These are phyloP conservation scores for Embidobia sp. DNA, from an alignment of 2,888 invertebrate genomes.

Conservation along the genomic window DNA sequence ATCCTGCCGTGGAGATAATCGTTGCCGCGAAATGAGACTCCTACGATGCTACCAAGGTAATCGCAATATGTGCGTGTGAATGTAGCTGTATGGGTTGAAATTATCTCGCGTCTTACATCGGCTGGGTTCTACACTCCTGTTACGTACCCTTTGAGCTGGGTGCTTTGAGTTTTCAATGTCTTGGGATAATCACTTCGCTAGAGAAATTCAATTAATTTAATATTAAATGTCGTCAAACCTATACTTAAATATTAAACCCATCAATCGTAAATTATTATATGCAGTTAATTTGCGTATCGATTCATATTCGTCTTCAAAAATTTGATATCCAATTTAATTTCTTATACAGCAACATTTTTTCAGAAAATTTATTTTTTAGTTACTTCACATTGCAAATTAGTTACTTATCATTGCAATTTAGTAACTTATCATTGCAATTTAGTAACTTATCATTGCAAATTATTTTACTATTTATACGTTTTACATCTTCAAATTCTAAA, in stretches of 20 bases:
- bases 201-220: conserved; percentile 33
- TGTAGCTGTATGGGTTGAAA: conserved; percentile 47
- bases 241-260: not conserved
- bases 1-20: conserved; percentile 64
- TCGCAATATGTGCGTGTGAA: conserved; percentile 46
- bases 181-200: conserved; percentile 27
- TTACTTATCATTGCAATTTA: no score
- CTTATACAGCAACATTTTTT: no score
- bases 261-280: not conserved
- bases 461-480: no score
- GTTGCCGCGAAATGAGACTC: conserved; percentile 63
- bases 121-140: conserved; percentile 3
- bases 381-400: no score
- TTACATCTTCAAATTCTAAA: no score
- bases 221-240: conserved; percentile 5
- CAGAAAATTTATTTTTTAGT: no score
- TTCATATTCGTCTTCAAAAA: no score
- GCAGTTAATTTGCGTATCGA: not conserved
- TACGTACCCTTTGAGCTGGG: conserved; percentile 21
- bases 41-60: conserved; percentile 62
- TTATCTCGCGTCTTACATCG: conserved; percentile 51
- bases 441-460: no score
- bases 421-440: no score
- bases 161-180: conserved; percentile 32
- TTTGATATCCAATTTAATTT: no score